Evolutionary conservation across 2,797 vertebrate species (phyloP).

Genomic region (Diplodus puntazzo): DNA sequence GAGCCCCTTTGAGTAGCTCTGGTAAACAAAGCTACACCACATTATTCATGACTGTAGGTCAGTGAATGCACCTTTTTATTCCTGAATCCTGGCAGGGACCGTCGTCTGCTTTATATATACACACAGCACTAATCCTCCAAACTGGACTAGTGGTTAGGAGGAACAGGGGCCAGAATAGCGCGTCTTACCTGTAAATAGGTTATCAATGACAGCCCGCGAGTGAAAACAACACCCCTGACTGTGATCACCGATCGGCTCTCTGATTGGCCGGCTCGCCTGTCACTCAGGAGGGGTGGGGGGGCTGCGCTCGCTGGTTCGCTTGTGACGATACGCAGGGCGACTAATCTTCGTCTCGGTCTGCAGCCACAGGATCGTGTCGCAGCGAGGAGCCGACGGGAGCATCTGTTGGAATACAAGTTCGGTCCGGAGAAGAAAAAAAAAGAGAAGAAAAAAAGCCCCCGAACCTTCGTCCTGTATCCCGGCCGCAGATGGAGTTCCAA

Average conservation of each 20-base stretch:
- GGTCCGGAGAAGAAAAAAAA: not conserved
- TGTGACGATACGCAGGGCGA: conserved; percentile 53
- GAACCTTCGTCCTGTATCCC: conserved; percentile 11
- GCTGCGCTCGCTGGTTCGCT: conserved; percentile 60
- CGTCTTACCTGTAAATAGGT: conserved; percentile 22
- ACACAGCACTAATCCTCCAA: conserved; percentile 8
- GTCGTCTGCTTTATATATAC: not conserved
- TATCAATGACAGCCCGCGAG: conserved; percentile 55
- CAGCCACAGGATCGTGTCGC: conserved; percentile 62
- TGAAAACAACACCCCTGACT: conserved; percentile 63
- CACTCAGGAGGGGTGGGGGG: conserved; percentile 34
- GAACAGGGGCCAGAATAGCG: conserved; percentile 7
- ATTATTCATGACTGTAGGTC: not conserved
- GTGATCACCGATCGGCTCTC: conserved; percentile 43
- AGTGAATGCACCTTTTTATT: not conserved
- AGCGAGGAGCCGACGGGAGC: conserved; percentile 32
- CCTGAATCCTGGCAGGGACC: not conserved
- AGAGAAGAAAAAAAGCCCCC: not conserved
- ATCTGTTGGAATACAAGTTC: conserved; percentile 53
- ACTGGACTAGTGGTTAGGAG: not conserved
- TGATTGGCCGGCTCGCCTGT: conserved; percentile 72
- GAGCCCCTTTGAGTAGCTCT: too few species aligned
- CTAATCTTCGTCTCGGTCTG: conserved; percentile 64
- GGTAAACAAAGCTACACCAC: not conserved
- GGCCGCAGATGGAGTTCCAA: conserved; percentile 69